Percentiles rank a stretch among this genome's conserved stretches.
These are phyloP conservation scores for Zosterops hypoxanthus DNA, from an alignment of 2,113 vertebrate genomes.

Conservation along the genomic window DNA sequence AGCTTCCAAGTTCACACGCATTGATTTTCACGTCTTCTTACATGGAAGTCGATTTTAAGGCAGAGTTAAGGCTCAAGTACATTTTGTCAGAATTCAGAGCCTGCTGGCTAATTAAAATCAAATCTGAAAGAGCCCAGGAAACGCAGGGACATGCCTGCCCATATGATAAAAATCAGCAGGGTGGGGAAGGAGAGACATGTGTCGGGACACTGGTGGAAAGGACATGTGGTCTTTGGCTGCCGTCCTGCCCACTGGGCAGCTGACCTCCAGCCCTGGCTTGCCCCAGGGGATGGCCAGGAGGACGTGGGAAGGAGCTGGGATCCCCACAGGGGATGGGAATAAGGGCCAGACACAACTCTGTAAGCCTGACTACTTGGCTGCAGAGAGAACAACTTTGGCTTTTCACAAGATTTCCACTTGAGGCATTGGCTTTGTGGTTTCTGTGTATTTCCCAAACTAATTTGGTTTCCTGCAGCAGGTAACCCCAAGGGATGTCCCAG, in stretches of 20 bases:
- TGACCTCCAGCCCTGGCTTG: background rate
- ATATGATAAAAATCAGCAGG: background rate
- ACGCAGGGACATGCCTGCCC: background rate
- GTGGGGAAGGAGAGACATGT: fast-evolving
- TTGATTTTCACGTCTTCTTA: background rate
- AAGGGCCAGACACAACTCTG: background rate
- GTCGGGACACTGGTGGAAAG: fast-evolving
- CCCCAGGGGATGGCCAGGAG: background rate
- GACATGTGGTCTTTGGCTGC: background rate
- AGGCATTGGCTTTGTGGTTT: background rate
- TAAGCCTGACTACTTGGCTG: background rate
- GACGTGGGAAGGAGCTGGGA: constrained; percentile 29
- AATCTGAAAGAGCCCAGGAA: background rate
- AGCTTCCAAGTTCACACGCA: background rate
- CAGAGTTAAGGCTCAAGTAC: background rate
- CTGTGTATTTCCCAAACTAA: background rate
- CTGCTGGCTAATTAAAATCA: background rate
- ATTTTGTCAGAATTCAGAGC: background rate
- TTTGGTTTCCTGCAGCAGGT: background rate
- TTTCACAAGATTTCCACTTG: background rate
- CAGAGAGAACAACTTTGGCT: background rate
- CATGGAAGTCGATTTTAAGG: background rate
- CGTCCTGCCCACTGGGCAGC: background rate
- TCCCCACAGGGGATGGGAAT: background rate
- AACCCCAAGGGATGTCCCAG: background rate